Base-by-base conservation (phyloP, 1,140 invertebrate species). In the Drosophila arawakana region DNA sequence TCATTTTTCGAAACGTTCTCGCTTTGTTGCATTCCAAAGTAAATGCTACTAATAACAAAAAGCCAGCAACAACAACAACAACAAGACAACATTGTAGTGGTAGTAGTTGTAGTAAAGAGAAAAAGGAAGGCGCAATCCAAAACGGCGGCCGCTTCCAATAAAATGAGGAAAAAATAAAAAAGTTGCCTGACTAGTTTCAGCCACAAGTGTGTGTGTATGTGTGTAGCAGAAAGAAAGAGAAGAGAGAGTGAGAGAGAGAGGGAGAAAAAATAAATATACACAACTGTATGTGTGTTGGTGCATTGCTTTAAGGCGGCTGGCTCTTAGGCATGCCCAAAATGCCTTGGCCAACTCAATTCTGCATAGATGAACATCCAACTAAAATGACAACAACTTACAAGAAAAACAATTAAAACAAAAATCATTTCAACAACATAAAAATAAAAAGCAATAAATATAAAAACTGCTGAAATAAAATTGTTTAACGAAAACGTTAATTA, bases 21-120 rank as follows among this genome's bases (percentile, higher is more conserved):
- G 84, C 84, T 89, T 81, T 89, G 82, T 86, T 89, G 84, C 84
- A 88, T 88, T 88, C 84, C 84, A 84, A 80, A 88, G 80, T 88
- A 88, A 88, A 88, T 88, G 84, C 84, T 88, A 88, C 84, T 89
- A 88, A 88, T 89, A 88, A 84, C 78, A 84, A 85, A 81, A 63
- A 77, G 55, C 58, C 63, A 76, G 68, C 73, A 79, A 43, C 69
- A 65, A 41, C 61, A 65, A 54, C 61, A 63, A 68, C 76, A 76
- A 52, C 63, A 71, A 44, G 37, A 25, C 49, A 74, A 62, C 52
- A 61, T 34, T 44, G n/a, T 44, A 52, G 60, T 60, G 46, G 62
- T 68, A 63, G 74, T 77, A 68, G 74, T 73, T 59, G 74, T 78
- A 76, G 67, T 77, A 78, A 75, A 76, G 70, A 71, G 65, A 79